Evolutionary conservation across 2,113 vertebrate genomes (phyloP), one percentile per base, ranked within the genome.

Genomic region (Ochotona curzoniae): DNA sequence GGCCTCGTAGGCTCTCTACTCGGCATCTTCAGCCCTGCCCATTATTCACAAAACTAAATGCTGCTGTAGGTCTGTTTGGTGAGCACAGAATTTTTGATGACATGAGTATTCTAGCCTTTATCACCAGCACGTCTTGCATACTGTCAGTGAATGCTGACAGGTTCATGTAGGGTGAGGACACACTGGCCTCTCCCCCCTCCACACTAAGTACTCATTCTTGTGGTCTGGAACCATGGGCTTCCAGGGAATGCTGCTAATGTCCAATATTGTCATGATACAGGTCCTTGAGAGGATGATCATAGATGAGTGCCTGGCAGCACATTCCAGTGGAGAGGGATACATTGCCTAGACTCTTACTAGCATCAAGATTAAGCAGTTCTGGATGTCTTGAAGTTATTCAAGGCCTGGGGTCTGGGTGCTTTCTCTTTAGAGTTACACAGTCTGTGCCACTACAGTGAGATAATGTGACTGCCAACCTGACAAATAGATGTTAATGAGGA

Each of bases 81-180:
- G 97, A 99, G 98, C 35, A 99, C 98, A 70, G 99, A 98, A 96
- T 89, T 99, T 98, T 99, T 99, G 97, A 99, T 98, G 97, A 98
- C 49, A 8, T 98, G 98, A 11, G 98, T 99, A 99, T 99, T 97
- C 99, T 99, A 87, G 99, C 98, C 98, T 99, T 99, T 97, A 99
- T 98, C 94, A 99, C 98, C 1, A 98, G 98, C 60, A 96, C 97
- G 97, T 98, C 98, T 88, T 97, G 97, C 94, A 95, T 66, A 51
- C 96, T 82, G 66, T 98, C 92, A 20, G 85, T 96, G 88, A 98
- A 85, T 0, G 96, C 92, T n/a, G 96, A 81, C 38, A 97, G 96
- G 79, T 97, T 97, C 15, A 97, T 28, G 75, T 9, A 0, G 97
- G 94, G 13, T 57, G 75, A 94, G 74, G 69, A 85, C 94, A 94